Base-by-base conservation (phyloP, 2,113 vertebrate species). In the Campylomormyrus tamandua region DNA sequence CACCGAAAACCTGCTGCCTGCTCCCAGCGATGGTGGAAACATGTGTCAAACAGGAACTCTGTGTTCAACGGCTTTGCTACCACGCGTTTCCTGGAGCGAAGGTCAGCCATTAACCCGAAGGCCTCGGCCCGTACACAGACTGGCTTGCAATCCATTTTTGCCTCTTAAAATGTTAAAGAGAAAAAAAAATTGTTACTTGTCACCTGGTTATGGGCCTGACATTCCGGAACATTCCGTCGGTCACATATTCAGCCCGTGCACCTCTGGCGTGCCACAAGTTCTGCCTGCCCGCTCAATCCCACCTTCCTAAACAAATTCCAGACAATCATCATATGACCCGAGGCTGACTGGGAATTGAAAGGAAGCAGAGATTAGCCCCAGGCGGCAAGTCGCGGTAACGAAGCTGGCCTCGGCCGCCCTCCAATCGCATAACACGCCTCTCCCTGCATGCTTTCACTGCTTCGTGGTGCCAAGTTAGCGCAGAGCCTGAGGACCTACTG, bases 21-120 rank as follows among this genome's bases (percentile, higher is more conserved):
- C 84, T 39, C 42, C 85, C 89, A n/a, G 90, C 90, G 0, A 90
- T 1, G 56, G 92, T 95, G 94, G 93, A 96, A 96, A 95, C 95
- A 95, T 92, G 95, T 95, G 94, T 94, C 93, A 95, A 94, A 96
- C 94, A 96, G 96, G 95, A 96, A 96, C 94, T 94, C 83, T 93
- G 93, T 94, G 92, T 95, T 95, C 95, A 95, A 95, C 94, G 95
- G 93, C 93, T 94, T 90, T 91, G 93, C 91, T 92, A 92, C 93
- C 93, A 92, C 91, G 46, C 94, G 95, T 95, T 97, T 97, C 96
- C 97, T 97, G 96, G 94, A 96, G 93, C 94, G 93, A 93, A 93
- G 94, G 92, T 94, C 92, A 92, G 91, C 91, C 93, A 91, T 91
- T 94, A 97, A 97, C 97, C 93, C 97, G 97, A 97, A 80, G 97